Base-by-base conservation (phyloP, 2,113 vertebrate genomes). In the Hippocampus guttulatus region DNA sequence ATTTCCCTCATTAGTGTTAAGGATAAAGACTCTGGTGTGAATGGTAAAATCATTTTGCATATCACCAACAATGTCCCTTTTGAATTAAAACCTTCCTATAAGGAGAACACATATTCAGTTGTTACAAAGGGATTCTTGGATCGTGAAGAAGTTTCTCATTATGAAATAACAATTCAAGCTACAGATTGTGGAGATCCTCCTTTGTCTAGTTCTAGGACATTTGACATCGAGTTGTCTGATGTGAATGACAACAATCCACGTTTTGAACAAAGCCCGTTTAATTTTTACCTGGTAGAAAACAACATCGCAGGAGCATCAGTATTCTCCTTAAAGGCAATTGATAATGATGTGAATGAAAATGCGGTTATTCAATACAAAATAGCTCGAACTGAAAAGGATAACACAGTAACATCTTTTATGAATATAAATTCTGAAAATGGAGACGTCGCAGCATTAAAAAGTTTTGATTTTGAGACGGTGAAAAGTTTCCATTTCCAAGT, bases 361-460 rank as follows among this genome's bases (percentile, higher is more conserved):
- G 30, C 86, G 0, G 9, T 15, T 0, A 75, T 91, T 69, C 58
- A 60, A 1, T 92, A 92, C 66, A 51, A 88, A 5, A 85, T 92
- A 12, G 0, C 79, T 3, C 87, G 78, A 79, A 54, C 77, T 2
- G 62, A 49, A 10, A 61, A 74, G 8, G 79, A 52, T 0, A 68
- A 76, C 10, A 65, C 63, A 7, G 49, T 18, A 60, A 52, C 5
- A 52, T 1, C 61, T 5, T 71, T 83, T 23, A 57, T 90, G 0
- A 91, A 85, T 5, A 88, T 92, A 0, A 88, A 91, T 64, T 40
- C 81, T 1, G 88, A 92, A 14, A 88, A 51, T 21, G 89, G 88
- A n/a, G 64, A 75, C 0, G 64, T 90, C 3, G 20, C 73, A 0
- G 81, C 85, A 0, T 51, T 90, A 4, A 87, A 81, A 67, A 81